phyloP scores from a whole-genome alignment of 1,140 invertebrate genomes.

The Leptinotarsa texana region DNA sequence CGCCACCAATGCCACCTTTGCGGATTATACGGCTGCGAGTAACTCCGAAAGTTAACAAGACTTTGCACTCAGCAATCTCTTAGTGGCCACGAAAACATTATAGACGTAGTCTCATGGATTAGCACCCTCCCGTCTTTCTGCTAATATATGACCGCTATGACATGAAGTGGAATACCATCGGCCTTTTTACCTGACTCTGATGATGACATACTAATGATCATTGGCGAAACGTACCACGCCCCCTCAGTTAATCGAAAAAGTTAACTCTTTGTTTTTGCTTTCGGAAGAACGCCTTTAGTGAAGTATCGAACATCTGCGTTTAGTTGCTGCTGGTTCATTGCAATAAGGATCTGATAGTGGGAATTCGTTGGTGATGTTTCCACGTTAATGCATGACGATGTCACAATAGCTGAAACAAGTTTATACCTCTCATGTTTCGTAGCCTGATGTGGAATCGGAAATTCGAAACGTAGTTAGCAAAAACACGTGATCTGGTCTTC shows the following conservation, averaged over 20 bases:
- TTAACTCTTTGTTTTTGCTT: neutral
- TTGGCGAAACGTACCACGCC: neutral
- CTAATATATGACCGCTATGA: constrained; percentile 37
- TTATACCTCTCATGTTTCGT: too few relatives aligned
- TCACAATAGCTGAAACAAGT: too few relatives aligned
- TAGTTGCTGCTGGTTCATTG: too few relatives aligned
- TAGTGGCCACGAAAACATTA: constrained; percentile 39
- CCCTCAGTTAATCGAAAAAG: constrained; percentile 3
- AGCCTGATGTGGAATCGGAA: too few relatives aligned
- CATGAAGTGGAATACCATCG: constrained; percentile 7
- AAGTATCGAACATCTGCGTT: too few relatives aligned
- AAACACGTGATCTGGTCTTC: too few relatives aligned
- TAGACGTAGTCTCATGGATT: constrained; percentile 30
- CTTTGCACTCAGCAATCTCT: constrained; percentile 44
- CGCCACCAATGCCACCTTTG: constrained; percentile 19
- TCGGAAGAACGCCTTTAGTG: too few relatives aligned
- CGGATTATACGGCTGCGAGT: constrained; percentile 34
- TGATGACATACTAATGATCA: neutral
- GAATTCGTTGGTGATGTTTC: too few relatives aligned
- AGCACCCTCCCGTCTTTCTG: constrained; percentile 27
- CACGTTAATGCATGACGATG: too few relatives aligned
- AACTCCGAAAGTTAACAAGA: constrained; percentile 43
- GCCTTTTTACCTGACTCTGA: constrained; percentile 8
- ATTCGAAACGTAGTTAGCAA: too few relatives aligned
- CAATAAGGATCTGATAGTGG: too few relatives aligned